A percentile compares a stretch with the other conserved stretches of the same genome.
Evolutionary conservation across 2,888 invertebrate species (phyloP).

Genomic region (Ormyrus thymus): DNA sequence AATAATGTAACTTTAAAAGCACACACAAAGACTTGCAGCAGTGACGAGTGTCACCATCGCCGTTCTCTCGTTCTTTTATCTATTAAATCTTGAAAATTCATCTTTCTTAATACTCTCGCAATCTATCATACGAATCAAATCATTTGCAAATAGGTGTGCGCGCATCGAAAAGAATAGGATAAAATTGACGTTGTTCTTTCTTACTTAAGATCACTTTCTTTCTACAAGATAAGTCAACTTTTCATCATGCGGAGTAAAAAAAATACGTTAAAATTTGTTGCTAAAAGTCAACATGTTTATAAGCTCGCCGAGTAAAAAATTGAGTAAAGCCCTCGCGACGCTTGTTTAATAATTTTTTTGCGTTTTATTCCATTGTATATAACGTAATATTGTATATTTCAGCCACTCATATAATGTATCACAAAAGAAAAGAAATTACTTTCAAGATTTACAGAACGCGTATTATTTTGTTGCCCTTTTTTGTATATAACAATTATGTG

Average conservation of each 20-base stretch:
- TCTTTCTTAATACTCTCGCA: conserved; percentile 24
- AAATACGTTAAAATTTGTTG: conserved; percentile 44
- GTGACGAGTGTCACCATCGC: conserved; percentile 13
- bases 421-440: conserved; percentile 52
- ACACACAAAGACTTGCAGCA: conserved; percentile 42
- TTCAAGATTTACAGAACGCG: conserved; percentile 56
- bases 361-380: conserved; percentile 43
- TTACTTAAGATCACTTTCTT: conserved; percentile 34
- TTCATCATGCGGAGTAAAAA: conserved; percentile 49
- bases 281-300: conserved; percentile 37
- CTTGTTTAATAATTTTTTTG: conserved; percentile 13
- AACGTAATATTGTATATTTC: conserved; percentile 42
- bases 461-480: conserved; percentile 45
- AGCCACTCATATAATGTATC: conserved; percentile 46
- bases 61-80: neutral
- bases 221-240: conserved; percentile 33
- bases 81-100: conserved; percentile 52
- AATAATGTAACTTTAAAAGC: conserved; percentile 56
- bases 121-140: conserved; percentile 41
- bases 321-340: conserved; percentile 46
- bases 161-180: conserved; percentile 26
- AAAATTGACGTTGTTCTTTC: conserved; percentile 43
- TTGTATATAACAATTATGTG: conserved; percentile 59
- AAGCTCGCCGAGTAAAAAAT: conserved; percentile 53
- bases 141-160: conserved; percentile 24